Conservation (phyloP, 2,888 invertebrate genomes). For the Heptascelio sp. region DNA sequence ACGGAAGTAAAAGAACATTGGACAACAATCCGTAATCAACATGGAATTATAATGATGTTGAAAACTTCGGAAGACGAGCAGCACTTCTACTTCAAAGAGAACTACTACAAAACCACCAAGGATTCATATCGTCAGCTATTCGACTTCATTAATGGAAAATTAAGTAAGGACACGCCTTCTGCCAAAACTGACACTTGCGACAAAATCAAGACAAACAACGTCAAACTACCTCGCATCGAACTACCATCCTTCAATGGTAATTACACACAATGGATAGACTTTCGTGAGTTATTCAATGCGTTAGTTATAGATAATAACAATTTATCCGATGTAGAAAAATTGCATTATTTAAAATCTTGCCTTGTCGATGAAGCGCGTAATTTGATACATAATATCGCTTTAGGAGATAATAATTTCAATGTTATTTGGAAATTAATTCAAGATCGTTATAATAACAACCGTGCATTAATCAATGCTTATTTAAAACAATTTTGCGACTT, state of each 20-base stretch:
- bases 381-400: neutral
- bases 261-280: neutral
- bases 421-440: neutral
- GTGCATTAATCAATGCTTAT: slow-evolving; percentile 2
- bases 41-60: neutral
- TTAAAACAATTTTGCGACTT: slow-evolving; percentile 1
- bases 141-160: neutral
- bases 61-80: neutral
- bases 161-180: too few relatives aligned
- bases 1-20: neutral
- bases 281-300: neutral
- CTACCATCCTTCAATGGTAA: too few relatives aligned
- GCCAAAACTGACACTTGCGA: too few relatives aligned
- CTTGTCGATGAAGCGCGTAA: neutral
- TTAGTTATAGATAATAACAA: neutral
- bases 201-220: too few relatives aligned
- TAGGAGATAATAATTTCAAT: neutral
- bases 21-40: neutral
- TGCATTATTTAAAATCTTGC: neutral
- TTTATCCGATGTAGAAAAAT: neutral
- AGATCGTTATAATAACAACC: neutral
- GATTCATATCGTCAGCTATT: neutral
- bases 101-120: neutral
- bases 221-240: too few relatives aligned
- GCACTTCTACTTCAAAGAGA: neutral